Evolutionary conservation across 2,797 vertebrate species (phyloP).

Genomic region (Schizopygopsis malacanthus): DNA sequence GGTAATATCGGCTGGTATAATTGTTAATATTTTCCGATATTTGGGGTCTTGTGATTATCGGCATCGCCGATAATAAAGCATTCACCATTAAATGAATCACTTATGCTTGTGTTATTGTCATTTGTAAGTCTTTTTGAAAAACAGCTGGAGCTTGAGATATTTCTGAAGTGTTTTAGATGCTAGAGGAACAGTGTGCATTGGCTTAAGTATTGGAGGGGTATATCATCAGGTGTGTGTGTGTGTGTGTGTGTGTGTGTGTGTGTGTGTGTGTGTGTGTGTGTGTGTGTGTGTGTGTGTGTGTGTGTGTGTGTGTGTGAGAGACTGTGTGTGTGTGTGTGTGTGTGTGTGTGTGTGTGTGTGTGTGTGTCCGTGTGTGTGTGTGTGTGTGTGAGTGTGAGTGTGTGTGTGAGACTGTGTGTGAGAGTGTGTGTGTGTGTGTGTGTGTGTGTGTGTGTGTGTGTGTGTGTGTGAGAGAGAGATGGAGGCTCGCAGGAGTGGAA

Average conservation of each 20-base stretch:
- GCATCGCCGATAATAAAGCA: too few species aligned
- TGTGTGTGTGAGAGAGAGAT: too few species aligned
- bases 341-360: too few species aligned
- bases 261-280: neutral
- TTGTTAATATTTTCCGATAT: neutral
- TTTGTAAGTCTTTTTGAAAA: neutral
- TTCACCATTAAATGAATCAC: neutral
- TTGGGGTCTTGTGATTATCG: neutral
- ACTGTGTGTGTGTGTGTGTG: too few species aligned
- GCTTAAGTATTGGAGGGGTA: neutral
- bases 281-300: too few species aligned
- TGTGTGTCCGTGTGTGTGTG: too few species aligned
- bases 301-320: too few species aligned
- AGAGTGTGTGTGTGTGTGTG: too few species aligned
- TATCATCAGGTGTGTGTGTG: too few species aligned
- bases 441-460: too few species aligned
- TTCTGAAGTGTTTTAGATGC: neutral
- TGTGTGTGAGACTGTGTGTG: too few species aligned
- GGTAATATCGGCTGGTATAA: neutral
- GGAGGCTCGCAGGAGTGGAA: constrained; percentile 48
- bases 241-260: neutral
- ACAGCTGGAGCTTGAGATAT: neutral
- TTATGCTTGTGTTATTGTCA: neutral
- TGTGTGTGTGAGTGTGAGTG: too few species aligned
- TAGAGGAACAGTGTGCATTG: neutral